Evolutionary conservation across 2,888 invertebrate genomes (phyloP).

Genomic region (Sarcophaga subvicina): DNA sequence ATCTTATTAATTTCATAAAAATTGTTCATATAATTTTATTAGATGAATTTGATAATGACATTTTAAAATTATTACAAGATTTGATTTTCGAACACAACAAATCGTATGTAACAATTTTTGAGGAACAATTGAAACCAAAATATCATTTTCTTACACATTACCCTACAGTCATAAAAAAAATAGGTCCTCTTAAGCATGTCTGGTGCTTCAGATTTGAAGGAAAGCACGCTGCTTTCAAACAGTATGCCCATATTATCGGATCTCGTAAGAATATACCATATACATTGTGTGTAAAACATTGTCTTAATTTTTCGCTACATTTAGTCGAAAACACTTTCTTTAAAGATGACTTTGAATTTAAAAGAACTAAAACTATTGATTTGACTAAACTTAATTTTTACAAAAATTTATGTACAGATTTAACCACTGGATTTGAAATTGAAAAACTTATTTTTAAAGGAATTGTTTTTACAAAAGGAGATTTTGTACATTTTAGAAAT

Average conservation of each 20-base stretch:
- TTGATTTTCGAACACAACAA: conserved; percentile 30
- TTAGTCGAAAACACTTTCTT: conserved; percentile 42
- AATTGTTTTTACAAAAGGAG: conserved; percentile 47
- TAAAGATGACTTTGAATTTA: conserved; percentile 19
- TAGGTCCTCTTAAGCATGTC: conserved; percentile 51
- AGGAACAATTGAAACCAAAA: conserved; percentile 52
- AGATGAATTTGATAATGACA: conserved; percentile 39
- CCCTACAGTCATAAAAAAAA: conserved; percentile 37
- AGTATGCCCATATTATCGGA: conserved; percentile 51
- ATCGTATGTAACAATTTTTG: conserved; percentile 27
- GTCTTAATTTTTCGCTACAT: conserved; percentile 37
- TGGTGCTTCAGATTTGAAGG: conserved; percentile 57
- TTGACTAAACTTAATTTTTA: conserved; percentile 39
- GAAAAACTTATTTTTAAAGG: conserved; percentile 42
- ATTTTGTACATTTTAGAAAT: conserved; percentile 45
- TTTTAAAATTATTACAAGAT: conserved; percentile 26
- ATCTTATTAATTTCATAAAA: conserved; percentile 48
- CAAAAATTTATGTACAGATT: conserved; percentile 19
- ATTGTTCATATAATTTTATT: conserved; percentile 35
- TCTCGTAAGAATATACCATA: conserved; percentile 50
- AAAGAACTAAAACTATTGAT: conserved; percentile 11
- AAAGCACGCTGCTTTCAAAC: conserved; percentile 46
- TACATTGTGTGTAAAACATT: conserved; percentile 35
- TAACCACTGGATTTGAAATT: conserved; percentile 32
- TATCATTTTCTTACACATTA: conserved; percentile 55